These are phyloP conservation scores for Epinephelus awoara DNA, from an alignment of 2,797 vertebrate genomes.

Conservation along the genomic window DNA sequence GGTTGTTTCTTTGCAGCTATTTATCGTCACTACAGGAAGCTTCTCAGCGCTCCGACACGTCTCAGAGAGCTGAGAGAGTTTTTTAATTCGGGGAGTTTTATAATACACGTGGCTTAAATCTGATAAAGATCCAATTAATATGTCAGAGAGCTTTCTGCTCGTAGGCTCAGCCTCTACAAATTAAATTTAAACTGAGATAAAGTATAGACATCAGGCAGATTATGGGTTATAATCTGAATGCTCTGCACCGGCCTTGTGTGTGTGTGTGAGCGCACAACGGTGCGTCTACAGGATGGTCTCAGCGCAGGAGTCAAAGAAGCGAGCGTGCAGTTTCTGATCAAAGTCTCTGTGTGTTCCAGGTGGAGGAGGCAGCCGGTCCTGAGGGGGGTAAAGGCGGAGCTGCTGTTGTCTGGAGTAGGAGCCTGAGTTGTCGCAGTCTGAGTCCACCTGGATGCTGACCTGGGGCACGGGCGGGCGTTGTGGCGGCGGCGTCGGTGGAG, in stretches of 20 bases:
- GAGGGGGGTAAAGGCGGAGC: conserved; percentile 6
- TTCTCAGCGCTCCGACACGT: not conserved
- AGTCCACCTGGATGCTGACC: conserved; percentile 90
- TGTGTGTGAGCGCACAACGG: too few relatives aligned
- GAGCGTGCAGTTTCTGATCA: conserved; percentile 24
- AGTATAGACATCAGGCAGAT: not conserved
- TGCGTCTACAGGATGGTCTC: conserved; percentile 82
- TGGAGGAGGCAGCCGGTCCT: not conserved
- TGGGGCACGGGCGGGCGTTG: conserved; percentile 77
- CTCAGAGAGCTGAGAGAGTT: not conserved
- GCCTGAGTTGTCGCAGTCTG: conserved; percentile 85
- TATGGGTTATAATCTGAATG: not conserved
- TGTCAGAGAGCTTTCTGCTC: not conserved
- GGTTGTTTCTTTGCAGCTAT: conserved; percentile 52
- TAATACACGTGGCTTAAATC: not conserved
- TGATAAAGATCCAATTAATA: not conserved
- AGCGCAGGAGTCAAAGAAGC: conserved; percentile 74
- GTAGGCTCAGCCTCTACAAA: not conserved
- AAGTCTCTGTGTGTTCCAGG: conserved; percentile 10
- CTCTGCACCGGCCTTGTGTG: conserved; percentile 25
- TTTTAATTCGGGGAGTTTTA: not conserved
- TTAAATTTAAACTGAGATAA: not conserved
- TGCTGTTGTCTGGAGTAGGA: conserved; percentile 45
- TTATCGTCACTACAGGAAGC: conserved; percentile 1
- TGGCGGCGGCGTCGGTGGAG: not conserved